These are phyloP conservation scores for Carposina sasakii DNA, from an alignment of 1,140 invertebrate genomes.

Conservation along the genomic window DNA sequence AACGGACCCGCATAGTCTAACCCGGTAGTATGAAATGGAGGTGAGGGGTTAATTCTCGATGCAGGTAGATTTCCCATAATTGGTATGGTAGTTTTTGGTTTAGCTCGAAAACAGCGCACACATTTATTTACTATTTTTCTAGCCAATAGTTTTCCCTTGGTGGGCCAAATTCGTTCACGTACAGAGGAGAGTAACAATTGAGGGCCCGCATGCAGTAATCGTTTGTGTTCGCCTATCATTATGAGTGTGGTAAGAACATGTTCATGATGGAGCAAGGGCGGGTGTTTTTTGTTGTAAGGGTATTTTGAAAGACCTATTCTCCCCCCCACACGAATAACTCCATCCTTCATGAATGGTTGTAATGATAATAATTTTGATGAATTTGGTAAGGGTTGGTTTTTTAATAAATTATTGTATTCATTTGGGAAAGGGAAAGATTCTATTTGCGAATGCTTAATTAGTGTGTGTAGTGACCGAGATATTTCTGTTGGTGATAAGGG, in stretches of 20 bases:
- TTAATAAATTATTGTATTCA: not conserved
- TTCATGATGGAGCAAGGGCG: not conserved
- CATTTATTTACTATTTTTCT: slow-evolving; percentile 3
- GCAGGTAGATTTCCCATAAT: not conserved
- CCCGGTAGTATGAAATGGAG: not conserved
- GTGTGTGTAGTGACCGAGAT: not conserved
- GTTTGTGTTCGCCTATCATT: not conserved
- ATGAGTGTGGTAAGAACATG: not conserved
- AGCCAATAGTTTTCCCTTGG: slow-evolving; percentile 14
- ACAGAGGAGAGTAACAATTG: not conserved
- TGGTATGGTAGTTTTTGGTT: not conserved
- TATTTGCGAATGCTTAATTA: not conserved
- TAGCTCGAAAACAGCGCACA: not conserved
- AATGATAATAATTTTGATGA: not conserved
- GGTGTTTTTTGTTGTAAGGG: slow-evolving; percentile 2
- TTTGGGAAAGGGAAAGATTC: not conserved
- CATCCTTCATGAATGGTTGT: not conserved
- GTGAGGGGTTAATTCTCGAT: not conserved
- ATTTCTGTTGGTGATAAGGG: not conserved
- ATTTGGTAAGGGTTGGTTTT: not conserved
- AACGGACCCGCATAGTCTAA: not conserved
- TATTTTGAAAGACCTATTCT: not conserved
- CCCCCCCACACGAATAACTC: not conserved
- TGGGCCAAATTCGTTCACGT: not conserved
- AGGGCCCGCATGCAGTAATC: slow-evolving; percentile 1